Evolutionary conservation across 2,888 invertebrate species (phyloP).

Genomic region (Drosophila eohydei): DNA sequence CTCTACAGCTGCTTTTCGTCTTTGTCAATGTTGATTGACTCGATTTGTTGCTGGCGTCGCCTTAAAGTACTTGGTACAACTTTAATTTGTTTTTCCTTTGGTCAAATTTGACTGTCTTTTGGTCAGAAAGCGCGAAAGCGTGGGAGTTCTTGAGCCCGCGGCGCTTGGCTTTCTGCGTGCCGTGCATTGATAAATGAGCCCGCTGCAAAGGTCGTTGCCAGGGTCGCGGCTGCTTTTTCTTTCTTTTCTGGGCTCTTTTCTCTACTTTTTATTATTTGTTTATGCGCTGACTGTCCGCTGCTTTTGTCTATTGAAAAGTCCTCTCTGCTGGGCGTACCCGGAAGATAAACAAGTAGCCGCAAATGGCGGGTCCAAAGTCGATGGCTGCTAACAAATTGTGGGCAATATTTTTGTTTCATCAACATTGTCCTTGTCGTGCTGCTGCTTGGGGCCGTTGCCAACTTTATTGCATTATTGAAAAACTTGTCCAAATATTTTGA

Average conservation of each 20-base stretch:
- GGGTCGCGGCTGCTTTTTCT: slow-evolving; percentile 59
- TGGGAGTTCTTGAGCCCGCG: slow-evolving; percentile 22
- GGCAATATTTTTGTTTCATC: slow-evolving; percentile 80
- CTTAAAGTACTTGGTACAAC: slow-evolving; percentile 63
- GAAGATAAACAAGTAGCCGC: slow-evolving; percentile 78
- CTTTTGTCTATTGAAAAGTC: slow-evolving; percentile 73
- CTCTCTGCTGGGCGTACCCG: slow-evolving; percentile 18
- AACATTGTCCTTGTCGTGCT: slow-evolving; percentile 59
- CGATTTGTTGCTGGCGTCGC: slow-evolving; percentile 64
- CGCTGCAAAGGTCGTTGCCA: slow-evolving; percentile 77
- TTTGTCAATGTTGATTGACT: slow-evolving; percentile 43
- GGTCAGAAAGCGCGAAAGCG: slow-evolving; percentile 4
- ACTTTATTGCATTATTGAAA: slow-evolving; percentile 81
- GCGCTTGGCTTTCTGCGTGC: slow-evolving; percentile 55
- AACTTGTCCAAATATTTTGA: slow-evolving; percentile 80
- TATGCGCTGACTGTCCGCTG: slow-evolving; percentile 64
- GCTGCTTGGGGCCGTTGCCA: slow-evolving; percentile 58
- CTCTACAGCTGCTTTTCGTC: slow-evolving; percentile 2
- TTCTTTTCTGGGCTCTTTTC: slow-evolving; percentile 34
- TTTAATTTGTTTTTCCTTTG: slow-evolving; percentile 68
- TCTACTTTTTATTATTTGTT: slow-evolving; percentile 74
- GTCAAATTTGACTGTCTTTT: slow-evolving; percentile 26
- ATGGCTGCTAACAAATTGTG: slow-evolving; percentile 74
- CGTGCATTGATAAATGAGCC: slow-evolving; percentile 73
- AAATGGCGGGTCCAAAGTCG: slow-evolving; percentile 63